Base-by-base conservation (phyloP, 2,113 vertebrate genomes). In the Aplodontia rufa region DNA sequence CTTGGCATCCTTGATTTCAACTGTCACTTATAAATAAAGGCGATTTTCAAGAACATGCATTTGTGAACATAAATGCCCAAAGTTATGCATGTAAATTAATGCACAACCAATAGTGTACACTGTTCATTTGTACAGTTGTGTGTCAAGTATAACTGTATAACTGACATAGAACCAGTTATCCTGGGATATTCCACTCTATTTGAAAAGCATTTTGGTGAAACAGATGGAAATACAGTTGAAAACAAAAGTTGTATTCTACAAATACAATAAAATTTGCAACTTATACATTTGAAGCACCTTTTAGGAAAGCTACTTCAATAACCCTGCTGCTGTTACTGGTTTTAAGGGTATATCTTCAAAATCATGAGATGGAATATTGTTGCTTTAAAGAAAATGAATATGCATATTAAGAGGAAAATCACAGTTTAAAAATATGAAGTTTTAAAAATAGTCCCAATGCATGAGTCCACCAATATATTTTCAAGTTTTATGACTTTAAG, bases 201-300 rank as follows among this genome's bases (percentile, higher is more conserved):
- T 98, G 97, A 98, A 98, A 98, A 97, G 80, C 87, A 97, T 97
- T 98, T 98, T 92, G 98, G 98, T 98, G 98, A 98, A 98, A 98
- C 96, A 97, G 96, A 92, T 97, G 91, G 80, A 98, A 98, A 97
- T 97, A 98, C 58, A 93, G 83, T 97, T 98, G 91, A 0, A 75
- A 98, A 93, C 75, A 97, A 95, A 95, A 87, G 40, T 8, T 87
- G n/a, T 87, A 93, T 93, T 81, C 85, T 92, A 97, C 47, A 96
- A 98, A 97, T 92, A 98, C 87, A 97, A 95, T 80, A 97, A 76
- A 95, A 72, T 96, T 93, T 1, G 87, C 95, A 98, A 98, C 58
- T 82, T 94, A 66, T 82, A 98, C 53, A 96, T 92, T 60, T 92
- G 96, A 82, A 97, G 88, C 84, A 96, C 85, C 94, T 97, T 98